Percentiles rank a stretch among this genome's conserved stretches.
These are phyloP conservation scores for Pocillopora damicornis DNA, from an alignment of 64 coral and sea anemone genomes.

Conservation along the genomic window DNA sequence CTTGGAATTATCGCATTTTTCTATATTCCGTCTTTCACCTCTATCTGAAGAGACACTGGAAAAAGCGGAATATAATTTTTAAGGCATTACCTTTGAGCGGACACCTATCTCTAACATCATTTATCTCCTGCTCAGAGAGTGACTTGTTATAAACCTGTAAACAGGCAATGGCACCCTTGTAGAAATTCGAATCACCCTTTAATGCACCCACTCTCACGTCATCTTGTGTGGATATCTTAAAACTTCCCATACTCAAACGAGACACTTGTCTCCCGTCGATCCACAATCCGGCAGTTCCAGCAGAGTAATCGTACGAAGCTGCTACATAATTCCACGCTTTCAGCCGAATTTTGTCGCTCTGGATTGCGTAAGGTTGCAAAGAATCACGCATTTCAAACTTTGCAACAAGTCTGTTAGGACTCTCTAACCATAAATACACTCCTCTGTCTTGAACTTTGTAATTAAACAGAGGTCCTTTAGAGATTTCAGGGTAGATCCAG, in stretches of 20 bases:
- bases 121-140: background rate
- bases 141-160: conserved; percentile 31
- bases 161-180: conserved; percentile 4
- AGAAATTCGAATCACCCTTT: background rate
- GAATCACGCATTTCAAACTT: background rate
- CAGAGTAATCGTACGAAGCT: conserved; percentile 17
- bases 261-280: background rate
- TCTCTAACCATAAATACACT: conserved; percentile 6
- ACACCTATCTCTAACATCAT: conserved; percentile 12
- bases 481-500: conserved; percentile 36
- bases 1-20: too few species aligned
- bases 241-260: background rate
- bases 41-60: background rate
- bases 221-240: conserved; percentile 16
- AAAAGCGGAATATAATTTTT: background rate
- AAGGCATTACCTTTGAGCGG: background rate
- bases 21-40: too few species aligned
- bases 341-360: conserved; percentile 6
- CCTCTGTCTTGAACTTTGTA: conserved; percentile 12
- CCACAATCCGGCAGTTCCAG: conserved; percentile 2
- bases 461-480: background rate
- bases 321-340: conserved; percentile 18
- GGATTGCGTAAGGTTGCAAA: background rate
- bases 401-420: conserved; percentile 3
- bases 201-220: conserved; percentile 1